Evolutionary conservation across 2,113 vertebrate species (phyloP).

Genomic region (Notechis scutatus): DNA sequence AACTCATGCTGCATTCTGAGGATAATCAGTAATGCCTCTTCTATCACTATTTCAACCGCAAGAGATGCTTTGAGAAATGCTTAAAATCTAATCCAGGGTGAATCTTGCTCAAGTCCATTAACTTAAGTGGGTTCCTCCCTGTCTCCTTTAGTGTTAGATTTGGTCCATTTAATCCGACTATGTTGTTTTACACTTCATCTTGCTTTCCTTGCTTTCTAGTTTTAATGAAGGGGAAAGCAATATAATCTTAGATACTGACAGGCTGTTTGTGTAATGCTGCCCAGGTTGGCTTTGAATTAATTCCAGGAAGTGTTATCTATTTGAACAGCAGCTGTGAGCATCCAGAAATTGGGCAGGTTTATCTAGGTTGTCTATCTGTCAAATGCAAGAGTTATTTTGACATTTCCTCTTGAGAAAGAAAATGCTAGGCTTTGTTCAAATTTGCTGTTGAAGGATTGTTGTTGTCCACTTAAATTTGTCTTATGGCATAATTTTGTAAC

Average conservation of each 20-base stretch:
- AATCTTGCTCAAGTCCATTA: neutral
- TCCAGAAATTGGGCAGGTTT: constrained; percentile 56
- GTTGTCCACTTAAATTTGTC: constrained; percentile 48
- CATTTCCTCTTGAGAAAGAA: constrained; percentile 67
- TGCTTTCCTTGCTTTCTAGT: constrained; percentile 6
- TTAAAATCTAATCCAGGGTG: neutral
- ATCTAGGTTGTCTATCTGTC: constrained; percentile 63
- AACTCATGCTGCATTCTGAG: neutral
- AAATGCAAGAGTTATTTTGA: constrained; percentile 67
- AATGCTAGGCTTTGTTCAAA: constrained; percentile 57
- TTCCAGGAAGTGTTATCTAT: constrained; percentile 63
- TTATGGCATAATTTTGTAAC: constrained; percentile 41
- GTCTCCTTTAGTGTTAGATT: rapidly evolving
- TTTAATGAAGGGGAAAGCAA: constrained; percentile 37
- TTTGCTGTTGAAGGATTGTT: constrained; percentile 55
- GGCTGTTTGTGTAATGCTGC: constrained; percentile 33
- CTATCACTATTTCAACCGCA: neutral
- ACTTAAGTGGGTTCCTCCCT: neutral
- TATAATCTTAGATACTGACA: neutral
- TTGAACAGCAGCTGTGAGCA: constrained; percentile 56
- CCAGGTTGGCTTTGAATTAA: constrained; percentile 50
- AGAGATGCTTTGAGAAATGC: rapidly evolving
- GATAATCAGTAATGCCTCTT: neutral
- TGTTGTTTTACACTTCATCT: neutral
- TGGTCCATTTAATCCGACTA: neutral